Evolutionary conservation across 2,113 vertebrate species (phyloP), one percentile per base, ranked within the genome.

Genomic region (Mesocricetus auratus): DNA sequence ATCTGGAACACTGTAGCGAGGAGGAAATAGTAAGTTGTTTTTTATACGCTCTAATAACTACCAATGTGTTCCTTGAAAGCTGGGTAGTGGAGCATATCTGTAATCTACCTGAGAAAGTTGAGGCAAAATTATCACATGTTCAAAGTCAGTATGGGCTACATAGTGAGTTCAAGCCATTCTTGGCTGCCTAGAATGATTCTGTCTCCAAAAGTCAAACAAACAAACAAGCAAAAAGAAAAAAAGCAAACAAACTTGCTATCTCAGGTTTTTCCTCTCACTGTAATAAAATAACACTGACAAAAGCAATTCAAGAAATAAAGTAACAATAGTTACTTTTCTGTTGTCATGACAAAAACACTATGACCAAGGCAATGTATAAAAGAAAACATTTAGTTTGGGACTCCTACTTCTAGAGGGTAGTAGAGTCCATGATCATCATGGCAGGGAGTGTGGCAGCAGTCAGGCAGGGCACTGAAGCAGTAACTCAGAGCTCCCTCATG

Each of bases 1-100:
- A 93, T 88, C 50, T 68, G 56, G n/a, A 83, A 24, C 60, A 71
- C 12, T 75, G 19, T 36, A 45, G 26, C 26, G 62, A 89, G 29
- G 36, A 96, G 73, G 62, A 90, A 91, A 56, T 7, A 74, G 60
- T 74, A 71, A 93, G 90, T 26, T 58, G 64, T 47, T 93, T 96
- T 29, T 68, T 79, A 60, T 0, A 56, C 39, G 19, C 16, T 71
- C 56, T 88, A 73, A 50, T 69, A 86, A 94, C 47, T 93, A 42
- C 74, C 39, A 22, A 22, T 75, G 16, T 50, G 11, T 87, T 62
- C 24, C 42, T 90, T 78, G 58, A n/a, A 31, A 78, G 58, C 31
- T 22, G 42, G 19, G 29, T 64, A 15, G 39, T 64, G 19, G 39
- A 42, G 39, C 71, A 45, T 62, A 33, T 31, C 56, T 77, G 29